Conservation (phyloP, 2,113 vertebrate genomes). For the Ceyx margarethae region DNA sequence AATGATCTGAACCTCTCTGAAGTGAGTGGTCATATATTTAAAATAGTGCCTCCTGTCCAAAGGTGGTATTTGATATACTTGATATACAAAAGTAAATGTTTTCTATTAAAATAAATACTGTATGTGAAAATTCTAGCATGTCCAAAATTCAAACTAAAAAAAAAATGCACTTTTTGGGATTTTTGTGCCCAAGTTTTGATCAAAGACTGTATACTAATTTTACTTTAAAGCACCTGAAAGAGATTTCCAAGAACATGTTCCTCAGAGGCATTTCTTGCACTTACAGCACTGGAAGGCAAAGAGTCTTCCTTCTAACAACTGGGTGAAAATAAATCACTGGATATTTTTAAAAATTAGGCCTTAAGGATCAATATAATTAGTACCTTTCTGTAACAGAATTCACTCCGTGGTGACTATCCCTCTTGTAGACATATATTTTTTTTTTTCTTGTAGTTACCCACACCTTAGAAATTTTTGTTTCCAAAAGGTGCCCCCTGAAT, state of each 20-base stretch:
- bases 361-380: background rate
- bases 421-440: background rate
- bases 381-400: background rate
- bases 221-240: background rate
- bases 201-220: background rate
- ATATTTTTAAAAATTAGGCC: background rate
- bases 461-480: constrained; percentile 29
- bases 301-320: background rate
- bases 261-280: background rate
- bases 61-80: background rate
- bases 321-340: background rate
- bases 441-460: background rate
- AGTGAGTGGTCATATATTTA: background rate
- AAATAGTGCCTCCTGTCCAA: background rate
- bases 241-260: background rate
- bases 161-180: background rate
- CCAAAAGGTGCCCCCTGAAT: constrained; percentile 32
- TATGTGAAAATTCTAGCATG: background rate
- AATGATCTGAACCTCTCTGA: background rate
- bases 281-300: background rate
- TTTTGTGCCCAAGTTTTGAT: background rate
- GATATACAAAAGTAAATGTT: background rate
- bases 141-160: background rate
- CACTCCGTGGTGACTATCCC: background rate
- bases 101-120: background rate